These are phyloP conservation scores for Bembecia ichneumoniformis DNA, from an alignment of 2,888 invertebrate species.

Conservation along the genomic window DNA sequence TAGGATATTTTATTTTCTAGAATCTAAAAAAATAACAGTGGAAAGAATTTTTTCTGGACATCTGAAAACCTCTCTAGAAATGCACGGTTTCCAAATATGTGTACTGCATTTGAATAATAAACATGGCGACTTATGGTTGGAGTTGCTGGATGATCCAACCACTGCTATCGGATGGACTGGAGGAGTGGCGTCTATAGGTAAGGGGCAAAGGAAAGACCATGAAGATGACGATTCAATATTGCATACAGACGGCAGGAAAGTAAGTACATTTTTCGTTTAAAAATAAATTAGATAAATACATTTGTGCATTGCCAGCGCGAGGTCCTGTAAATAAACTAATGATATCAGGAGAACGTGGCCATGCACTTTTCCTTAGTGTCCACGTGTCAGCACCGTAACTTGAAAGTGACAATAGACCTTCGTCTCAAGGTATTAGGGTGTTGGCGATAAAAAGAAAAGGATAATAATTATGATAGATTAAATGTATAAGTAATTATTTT, in stretches of 20 bases:
- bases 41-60: conserved; percentile 71
- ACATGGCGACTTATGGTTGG: conserved; percentile 58
- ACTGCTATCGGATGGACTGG: conserved; percentile 74
- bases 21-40: conserved; percentile 47
- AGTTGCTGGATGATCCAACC: conserved; percentile 72
- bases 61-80: conserved; percentile 83
- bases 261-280: conserved; percentile 8
- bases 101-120: conserved; percentile 70
- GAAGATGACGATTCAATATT: conserved; percentile 40
- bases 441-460: too few species aligned
- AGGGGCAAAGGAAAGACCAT: conserved; percentile 2
- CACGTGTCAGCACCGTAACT: too few species aligned
- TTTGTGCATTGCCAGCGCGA: too few species aligned
- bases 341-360: too few species aligned
- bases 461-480: too few species aligned
- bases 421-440: too few species aligned
- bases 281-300: background rate
- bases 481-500: too few species aligned
- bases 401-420: too few species aligned
- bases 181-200: conserved; percentile 34
- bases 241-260: conserved; percentile 35
- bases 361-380: too few species aligned
- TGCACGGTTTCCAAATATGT: conserved; percentile 84
- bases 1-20: conserved; percentile 23
- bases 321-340: too few species aligned